Evolutionary conservation across 2,113 vertebrate species (phyloP).

Genomic region (Phainopepla nitens): DNA sequence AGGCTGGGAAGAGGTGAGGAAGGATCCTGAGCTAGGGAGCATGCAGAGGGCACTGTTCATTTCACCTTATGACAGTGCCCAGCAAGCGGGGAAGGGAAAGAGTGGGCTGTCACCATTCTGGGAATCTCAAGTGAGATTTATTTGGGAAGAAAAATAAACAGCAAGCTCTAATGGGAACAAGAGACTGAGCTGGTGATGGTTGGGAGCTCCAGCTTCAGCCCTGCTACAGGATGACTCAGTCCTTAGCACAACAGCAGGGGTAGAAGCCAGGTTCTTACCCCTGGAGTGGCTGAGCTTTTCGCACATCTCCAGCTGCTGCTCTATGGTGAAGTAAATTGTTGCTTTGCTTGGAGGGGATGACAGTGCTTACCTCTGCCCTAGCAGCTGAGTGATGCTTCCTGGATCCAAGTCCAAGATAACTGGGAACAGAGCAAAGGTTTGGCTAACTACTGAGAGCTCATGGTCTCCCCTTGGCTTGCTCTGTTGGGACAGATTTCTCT

Average conservation of each 20-base stretch:
- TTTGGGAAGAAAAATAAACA: neutral
- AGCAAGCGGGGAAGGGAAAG: neutral
- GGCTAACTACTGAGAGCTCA: rapidly evolving
- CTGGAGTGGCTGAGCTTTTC: neutral
- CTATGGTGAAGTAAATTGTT: neutral
- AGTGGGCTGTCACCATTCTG: neutral
- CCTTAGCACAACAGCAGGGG: neutral
- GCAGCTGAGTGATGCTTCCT: neutral
- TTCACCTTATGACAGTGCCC: neutral
- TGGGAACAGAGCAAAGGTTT: neutral
- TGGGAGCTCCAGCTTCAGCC: slow-evolving; percentile 6
- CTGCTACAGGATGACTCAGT: slow-evolving; percentile 41
- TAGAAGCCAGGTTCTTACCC: neutral
- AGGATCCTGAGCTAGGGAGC: neutral
- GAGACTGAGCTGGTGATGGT: neutral
- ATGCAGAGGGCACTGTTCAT: neutral
- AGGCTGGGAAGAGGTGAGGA: neutral
- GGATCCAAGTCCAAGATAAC: neutral
- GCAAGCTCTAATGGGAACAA: neutral
- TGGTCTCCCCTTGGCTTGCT: neutral
- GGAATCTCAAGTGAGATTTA: neutral
- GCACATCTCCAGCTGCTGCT: neutral
- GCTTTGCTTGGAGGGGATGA: neutral
- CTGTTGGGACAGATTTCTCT: neutral
- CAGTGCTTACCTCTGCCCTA: neutral